These are phyloP conservation scores for Opisthograptis luteolata DNA, from an alignment of 2,888 invertebrate genomes.

Conservation along the genomic window DNA sequence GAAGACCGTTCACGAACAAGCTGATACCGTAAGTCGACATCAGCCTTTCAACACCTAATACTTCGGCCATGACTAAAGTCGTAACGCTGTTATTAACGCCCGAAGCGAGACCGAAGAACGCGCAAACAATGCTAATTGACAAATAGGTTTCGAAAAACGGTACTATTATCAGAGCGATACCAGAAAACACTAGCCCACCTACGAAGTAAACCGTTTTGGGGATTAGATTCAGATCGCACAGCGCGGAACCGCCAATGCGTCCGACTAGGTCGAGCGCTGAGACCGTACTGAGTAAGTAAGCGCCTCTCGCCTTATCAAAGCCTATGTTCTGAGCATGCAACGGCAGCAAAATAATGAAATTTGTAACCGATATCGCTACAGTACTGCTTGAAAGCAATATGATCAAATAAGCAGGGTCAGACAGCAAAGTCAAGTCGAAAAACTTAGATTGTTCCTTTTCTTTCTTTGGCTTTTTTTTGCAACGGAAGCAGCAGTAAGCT, in stretches of 20 bases:
- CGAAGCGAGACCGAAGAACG: constrained; percentile 91
- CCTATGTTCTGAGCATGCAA: constrained; percentile 89
- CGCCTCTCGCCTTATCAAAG: constrained; percentile 88
- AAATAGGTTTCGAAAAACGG: constrained; percentile 87
- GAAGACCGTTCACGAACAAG: constrained; percentile 91
- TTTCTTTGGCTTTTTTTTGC: constrained; percentile 62
- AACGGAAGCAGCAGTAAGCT: constrained; percentile 72
- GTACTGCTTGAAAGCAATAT: constrained; percentile 93
- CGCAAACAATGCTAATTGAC: constrained; percentile 87
- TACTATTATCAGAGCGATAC: constrained; percentile 88
- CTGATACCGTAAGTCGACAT: constrained; percentile 95
- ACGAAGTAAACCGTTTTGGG: constrained; percentile 93
- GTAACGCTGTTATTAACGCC: constrained; percentile 94
- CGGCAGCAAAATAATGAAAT: constrained; percentile 93
- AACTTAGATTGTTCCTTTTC: constrained; percentile 80
- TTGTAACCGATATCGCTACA: constrained; percentile 94
- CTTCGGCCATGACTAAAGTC: constrained; percentile 94
- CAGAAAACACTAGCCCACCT: constrained; percentile 90
- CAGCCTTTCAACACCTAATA: constrained; percentile 92
- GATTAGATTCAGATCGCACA: constrained; percentile 90
- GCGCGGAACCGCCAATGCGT: constrained; percentile 92
- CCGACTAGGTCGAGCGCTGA: constrained; percentile 92
- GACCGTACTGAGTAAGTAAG: constrained; percentile 90
- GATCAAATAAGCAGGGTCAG: constrained; percentile 91
- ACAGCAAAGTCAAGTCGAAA: constrained; percentile 88